phyloP scores from a whole-genome alignment of 2,797 vertebrate genomes.

The Schizopygopsis pylzovi region DNA sequence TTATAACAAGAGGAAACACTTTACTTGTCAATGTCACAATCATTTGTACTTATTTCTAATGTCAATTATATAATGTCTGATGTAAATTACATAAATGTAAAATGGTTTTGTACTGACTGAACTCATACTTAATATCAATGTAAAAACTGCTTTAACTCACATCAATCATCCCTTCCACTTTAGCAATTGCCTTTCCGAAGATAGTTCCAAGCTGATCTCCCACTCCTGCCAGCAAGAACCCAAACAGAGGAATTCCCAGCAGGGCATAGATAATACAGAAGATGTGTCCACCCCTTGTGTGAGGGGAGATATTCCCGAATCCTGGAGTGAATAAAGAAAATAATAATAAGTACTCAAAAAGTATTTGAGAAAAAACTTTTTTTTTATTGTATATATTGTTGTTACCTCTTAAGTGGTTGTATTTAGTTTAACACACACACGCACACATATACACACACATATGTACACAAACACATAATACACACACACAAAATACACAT shows the following conservation, averaged over 20 bases:
- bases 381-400: not conserved
- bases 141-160: conserved; percentile 76
- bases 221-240: conserved; percentile 95
- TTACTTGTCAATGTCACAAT: too few relatives aligned
- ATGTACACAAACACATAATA: too few relatives aligned
- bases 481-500: too few relatives aligned
- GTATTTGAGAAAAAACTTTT: not conserved
- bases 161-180: conserved; percentile 96
- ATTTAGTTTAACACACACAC: not conserved
- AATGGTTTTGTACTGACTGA: not conserved
- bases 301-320: conserved; percentile 97
- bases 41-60: not conserved
- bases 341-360: not conserved
- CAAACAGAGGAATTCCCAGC: conserved; percentile 96
- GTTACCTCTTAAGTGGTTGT: not conserved
- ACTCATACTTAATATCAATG: not conserved
- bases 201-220: conserved; percentile 97
- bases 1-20: not conserved
- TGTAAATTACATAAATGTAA: not conserved
- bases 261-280: conserved; percentile 98
- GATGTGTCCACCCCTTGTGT: conserved; percentile 94
- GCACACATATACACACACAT: not conserved
- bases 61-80: not conserved
- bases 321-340: conserved; percentile 72
- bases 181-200: conserved; percentile 96